Percentiles rank a stretch among this genome's conserved stretches.
These are phyloP conservation scores for Cecropterus lyciades DNA, from an alignment of 1,140 invertebrate species.

Conservation along the genomic window DNA sequence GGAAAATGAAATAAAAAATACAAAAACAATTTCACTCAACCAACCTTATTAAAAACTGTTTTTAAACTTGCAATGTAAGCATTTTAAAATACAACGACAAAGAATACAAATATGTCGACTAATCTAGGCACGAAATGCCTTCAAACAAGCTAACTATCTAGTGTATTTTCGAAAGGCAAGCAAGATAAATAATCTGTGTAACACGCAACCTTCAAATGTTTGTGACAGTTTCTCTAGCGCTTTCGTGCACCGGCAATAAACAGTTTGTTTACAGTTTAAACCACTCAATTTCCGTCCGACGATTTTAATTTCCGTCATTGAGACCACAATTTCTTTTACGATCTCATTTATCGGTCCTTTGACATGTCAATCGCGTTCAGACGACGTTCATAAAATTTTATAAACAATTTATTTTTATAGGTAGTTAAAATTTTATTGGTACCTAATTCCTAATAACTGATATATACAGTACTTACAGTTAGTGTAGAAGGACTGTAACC, in stretches of 20 bases:
- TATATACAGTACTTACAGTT: background rate
- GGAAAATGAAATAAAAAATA: too few relatives aligned
- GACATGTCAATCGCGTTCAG: constrained; percentile 8
- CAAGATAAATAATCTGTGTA: background rate
- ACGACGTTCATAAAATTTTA: constrained; percentile 14
- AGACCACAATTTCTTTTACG: constrained; percentile 35
- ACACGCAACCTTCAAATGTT: constrained; percentile 10
- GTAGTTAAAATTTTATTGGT: background rate
- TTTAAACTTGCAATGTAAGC: too few relatives aligned
- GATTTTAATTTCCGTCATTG: constrained; percentile 38
- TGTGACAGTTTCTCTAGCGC: constrained; percentile 12
- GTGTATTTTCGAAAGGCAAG: too few relatives aligned
- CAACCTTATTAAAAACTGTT: too few relatives aligned
- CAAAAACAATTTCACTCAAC: too few relatives aligned
- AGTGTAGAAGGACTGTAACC: too few relatives aligned
- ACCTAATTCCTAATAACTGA: background rate
- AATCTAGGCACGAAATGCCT: too few relatives aligned
- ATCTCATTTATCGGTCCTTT: constrained; percentile 29
- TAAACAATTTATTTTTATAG: background rate
- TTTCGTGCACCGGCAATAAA: constrained; percentile 3
- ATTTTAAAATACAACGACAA: too few relatives aligned
- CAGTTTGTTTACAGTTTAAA: constrained; percentile 32
- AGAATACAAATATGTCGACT: too few relatives aligned
- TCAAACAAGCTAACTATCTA: too few relatives aligned
- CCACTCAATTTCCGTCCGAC: constrained; percentile 32